Evolutionary conservation across 2,797 vertebrate genomes (phyloP), one percentile per base, ranked within the genome.

Genomic region (Cirrhinus mrigala): DNA sequence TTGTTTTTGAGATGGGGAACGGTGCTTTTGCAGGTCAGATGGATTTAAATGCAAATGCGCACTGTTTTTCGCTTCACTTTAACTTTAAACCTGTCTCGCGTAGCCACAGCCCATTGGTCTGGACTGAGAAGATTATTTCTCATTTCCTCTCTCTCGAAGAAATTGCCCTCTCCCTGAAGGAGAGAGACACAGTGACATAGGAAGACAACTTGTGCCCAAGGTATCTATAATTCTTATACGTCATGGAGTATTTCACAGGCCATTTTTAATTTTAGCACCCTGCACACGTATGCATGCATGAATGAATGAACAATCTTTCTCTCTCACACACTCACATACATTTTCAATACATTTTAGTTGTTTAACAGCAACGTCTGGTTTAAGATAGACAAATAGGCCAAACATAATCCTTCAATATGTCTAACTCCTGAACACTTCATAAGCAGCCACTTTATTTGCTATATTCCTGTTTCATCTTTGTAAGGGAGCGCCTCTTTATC

Each of bases 41-140:
- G 87, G 86, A 92, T 94, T 94, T 94, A 95, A 94, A 94, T 94
- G 93, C 92, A 94, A 94, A 95, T 94, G 81, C 18, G 5, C 71
- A 44, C 48, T 7, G 24, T 70, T 58, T 84, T 82, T 66, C 33
- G 4, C 79, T 54, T 71, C 69, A 46, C 29, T 66, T 52, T 62
- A 84, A 84, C 81, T 73, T 75, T 58, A 84, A 83, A 87, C 29
- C 56, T 84, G 48, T 44, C 48, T 80, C 0, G 44, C 46, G 2
- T n/a, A 50, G 27, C 70, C 64, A 81, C 62, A 56, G 58, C 62
- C 70, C 33, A 75, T 75, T 81, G 84, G 71, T 82, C 80, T 50
- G 22, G 64, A 73, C 79, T 27, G 27, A 62, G 18, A 70, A 62
- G 85, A 86, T 82, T 78, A 78, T 85, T 82, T 79, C 79, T 82